Evolutionary conservation across 1,140 invertebrate genomes (phyloP).

Genomic region (Battus philenor): DNA sequence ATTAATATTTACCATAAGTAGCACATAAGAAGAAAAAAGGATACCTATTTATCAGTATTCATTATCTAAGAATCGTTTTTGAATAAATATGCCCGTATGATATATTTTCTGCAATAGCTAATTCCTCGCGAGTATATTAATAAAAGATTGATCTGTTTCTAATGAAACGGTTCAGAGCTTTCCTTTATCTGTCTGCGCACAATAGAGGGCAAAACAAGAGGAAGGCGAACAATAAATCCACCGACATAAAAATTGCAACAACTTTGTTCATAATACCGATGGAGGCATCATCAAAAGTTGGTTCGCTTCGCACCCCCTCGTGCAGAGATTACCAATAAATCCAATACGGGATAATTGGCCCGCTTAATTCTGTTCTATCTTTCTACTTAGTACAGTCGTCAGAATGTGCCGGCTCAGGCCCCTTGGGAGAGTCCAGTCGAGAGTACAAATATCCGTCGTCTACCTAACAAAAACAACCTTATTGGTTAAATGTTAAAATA

Average conservation of each 20-base stretch:
- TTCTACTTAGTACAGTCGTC: conserved; percentile 75
- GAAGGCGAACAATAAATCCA: conserved; percentile 69
- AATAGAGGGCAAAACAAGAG: conserved; percentile 59
- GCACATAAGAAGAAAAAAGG: too few species aligned
- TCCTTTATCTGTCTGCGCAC: conserved; percentile 62
- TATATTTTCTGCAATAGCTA: too few species aligned
- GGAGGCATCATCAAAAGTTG: conserved; percentile 73
- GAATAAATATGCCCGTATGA: too few species aligned
- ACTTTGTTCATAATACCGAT: conserved; percentile 72
- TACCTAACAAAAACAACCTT: conserved; percentile 57
- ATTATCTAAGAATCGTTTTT: too few species aligned
- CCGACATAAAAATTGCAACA: conserved; percentile 74
- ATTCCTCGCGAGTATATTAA: conserved; percentile 38
- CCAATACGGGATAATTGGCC: conserved; percentile 75
- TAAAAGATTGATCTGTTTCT: conserved; percentile 53
- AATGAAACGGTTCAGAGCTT: conserved; percentile 46
- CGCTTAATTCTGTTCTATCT: conserved; percentile 75
- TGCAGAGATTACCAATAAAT: conserved; percentile 76
- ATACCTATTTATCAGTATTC: too few species aligned
- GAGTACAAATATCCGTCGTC: conserved; percentile 47
- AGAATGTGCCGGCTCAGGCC: conserved; percentile 72
- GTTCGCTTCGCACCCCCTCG: conserved; percentile 70
- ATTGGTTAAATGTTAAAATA: conserved; percentile 37
- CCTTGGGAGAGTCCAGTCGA: conserved; percentile 62
- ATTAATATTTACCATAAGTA: too few species aligned